Conservation (phyloP, 2,888 invertebrate genomes). For the Trachelus iudaicus region DNA sequence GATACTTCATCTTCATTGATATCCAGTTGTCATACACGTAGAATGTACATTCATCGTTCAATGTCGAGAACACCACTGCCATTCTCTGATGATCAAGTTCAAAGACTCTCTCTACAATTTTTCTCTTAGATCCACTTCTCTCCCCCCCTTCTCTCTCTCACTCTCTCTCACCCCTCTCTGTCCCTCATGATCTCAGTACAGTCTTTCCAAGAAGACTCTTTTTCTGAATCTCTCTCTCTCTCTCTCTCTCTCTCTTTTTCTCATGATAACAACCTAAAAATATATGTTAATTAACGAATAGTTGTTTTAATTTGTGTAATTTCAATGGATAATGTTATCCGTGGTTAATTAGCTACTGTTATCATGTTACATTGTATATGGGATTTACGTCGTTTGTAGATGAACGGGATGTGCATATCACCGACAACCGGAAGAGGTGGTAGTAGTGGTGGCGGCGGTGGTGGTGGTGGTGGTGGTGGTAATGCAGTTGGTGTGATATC, state of each 20-base stretch:
- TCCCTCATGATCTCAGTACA: too few relatives aligned
- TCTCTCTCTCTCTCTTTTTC: neutral
- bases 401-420: conserved; percentile 82
- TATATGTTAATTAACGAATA: neutral
- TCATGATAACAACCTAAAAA: neutral
- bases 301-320: neutral
- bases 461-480: conserved; percentile 40
- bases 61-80: neutral
- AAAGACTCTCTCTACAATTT: too few relatives aligned
- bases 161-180: neutral
- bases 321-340: neutral
- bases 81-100: neutral
- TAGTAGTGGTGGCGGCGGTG: conserved; percentile 47
- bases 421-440: conserved; percentile 68
- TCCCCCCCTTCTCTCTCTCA: neutral
- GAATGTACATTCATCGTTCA: neutral
- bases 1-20: neutral
- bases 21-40: neutral
- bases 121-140: neutral
- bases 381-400: conserved; percentile 69
- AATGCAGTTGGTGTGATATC: conserved; percentile 19
- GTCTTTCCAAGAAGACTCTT: neutral
- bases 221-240: neutral
- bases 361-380: conserved; percentile 23
- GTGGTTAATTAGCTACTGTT: neutral